Evolutionary conservation across 2,113 vertebrate genomes (phyloP), one percentile per base, ranked within the genome.

Genomic region (Falcunculus frontatus): DNA sequence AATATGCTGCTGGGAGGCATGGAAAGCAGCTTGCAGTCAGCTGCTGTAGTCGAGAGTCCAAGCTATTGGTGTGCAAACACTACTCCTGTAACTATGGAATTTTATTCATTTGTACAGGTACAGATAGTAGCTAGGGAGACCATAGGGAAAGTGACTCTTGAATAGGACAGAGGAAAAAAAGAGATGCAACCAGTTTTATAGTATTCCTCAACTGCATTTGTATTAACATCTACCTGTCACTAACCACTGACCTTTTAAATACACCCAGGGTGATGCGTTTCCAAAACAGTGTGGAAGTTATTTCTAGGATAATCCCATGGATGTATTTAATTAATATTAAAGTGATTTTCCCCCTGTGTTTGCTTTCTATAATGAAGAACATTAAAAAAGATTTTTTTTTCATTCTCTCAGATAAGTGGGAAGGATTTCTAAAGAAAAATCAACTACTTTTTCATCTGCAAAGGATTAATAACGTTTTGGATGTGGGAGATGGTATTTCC

Each of bases 1-100:
- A 96, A 95, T 91, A 93, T 42, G 85, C 79, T 96, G 87, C 93
- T 94, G 41, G 35, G 35, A 95, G 7, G 44, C 57, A 91, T 6
- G 53, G 92, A 97, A 92, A 98, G 94, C 90, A 94, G 91, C 86
- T 95, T 88, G 94, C 84, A 87, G 65, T 92, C 89, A 95, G 95
- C 93, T 97, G 93, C 86, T 95, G 84, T 39, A 89, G 95, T 77
- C 5, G 10, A 87, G 60, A 91, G 53, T 90, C 69, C 10, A 18
- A 83, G 72, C 11, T 63, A 90, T 56, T 27, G 9, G 37, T 60
- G 76, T 92, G 79, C 74, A 76, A 92, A 91, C 14, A 41, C 60
- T 62, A 22, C 39, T 79, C 60, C 41, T 87, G 44, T n/a, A 50
- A 57, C 86, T 79, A 57, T 0, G 3, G 35, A 72, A 63, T 53